A percentile compares a stretch with the other conserved stretches of the same genome.
phyloP scores from a whole-genome alignment of 2,797 vertebrate species.

The Emydoidea blandingii region DNA sequence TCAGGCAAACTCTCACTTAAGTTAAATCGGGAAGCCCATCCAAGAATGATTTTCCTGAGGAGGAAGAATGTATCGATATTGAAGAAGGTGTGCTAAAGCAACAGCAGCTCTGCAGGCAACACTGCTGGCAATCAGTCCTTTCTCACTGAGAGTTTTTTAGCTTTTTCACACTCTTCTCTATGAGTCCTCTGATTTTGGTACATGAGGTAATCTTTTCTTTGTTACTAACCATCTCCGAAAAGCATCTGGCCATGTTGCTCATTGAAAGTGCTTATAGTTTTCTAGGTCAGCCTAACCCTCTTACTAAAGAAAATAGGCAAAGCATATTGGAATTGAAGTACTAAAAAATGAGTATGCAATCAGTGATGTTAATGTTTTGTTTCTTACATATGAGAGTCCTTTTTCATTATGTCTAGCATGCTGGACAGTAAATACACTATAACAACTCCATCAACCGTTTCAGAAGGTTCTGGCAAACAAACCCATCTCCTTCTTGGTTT shows the following conservation, averaged over 20 bases:
- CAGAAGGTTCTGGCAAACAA: neutral
- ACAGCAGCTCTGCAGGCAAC: constrained; percentile 26
- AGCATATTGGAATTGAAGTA: neutral
- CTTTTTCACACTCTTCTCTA: constrained; percentile 22
- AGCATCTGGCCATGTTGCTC: neutral
- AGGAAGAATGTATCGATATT: constrained; percentile 17
- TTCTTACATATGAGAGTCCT: neutral
- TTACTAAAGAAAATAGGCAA: neutral
- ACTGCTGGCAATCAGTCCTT: constrained; percentile 32
- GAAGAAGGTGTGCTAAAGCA: constrained; percentile 48
- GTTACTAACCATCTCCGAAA: neutral
- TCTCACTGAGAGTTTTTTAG: neutral
- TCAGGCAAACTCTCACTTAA: neutral
- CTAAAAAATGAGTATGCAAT: neutral
- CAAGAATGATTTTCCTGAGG: constrained; percentile 20
- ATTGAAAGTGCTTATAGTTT: neutral
- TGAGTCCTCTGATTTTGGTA: neutral
- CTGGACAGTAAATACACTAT: neutral
- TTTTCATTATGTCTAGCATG: neutral
- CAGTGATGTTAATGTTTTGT: neutral
- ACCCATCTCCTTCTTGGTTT: neutral
- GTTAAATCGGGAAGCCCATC: constrained; percentile 25
- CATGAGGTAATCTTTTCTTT: neutral
- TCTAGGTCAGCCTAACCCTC: constrained; percentile 8
- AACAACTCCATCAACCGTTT: neutral